Percentiles rank a stretch among this genome's conserved stretches.
phyloP scores from a whole-genome alignment of 2,797 vertebrate genomes.

The Pseudochromis fuscus region DNA sequence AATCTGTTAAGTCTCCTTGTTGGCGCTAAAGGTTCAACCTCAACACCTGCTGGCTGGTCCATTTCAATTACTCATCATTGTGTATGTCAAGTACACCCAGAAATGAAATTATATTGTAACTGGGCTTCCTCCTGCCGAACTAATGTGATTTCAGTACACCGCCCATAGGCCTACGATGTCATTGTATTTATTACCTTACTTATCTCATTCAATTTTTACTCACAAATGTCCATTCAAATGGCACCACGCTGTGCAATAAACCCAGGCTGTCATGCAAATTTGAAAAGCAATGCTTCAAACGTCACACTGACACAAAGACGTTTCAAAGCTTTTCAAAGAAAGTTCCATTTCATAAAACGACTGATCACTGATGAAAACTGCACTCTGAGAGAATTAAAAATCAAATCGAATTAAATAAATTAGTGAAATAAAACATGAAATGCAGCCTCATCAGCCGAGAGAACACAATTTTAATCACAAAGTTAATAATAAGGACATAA shows the following conservation, averaged over 20 bases:
- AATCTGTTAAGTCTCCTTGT: slow-evolving; percentile 34
- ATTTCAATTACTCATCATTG: slow-evolving; percentile 55
- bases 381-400: slow-evolving; percentile 21
- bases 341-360: slow-evolving; percentile 38
- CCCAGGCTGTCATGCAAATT: slow-evolving; percentile 54
- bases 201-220: slow-evolving; percentile 57
- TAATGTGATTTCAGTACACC: slow-evolving; percentile 55
- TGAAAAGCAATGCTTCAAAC: slow-evolving; percentile 59
- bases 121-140: slow-evolving; percentile 49
- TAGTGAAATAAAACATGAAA: slow-evolving; percentile 12
- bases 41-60: slow-evolving; percentile 46
- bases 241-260: slow-evolving; percentile 57
- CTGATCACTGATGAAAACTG: slow-evolving; percentile 26
- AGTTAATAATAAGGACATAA: background rate
- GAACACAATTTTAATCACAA: slow-evolving; percentile 1
- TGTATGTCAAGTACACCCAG: slow-evolving; percentile 50
- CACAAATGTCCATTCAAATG: slow-evolving; percentile 47
- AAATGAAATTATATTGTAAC: slow-evolving; percentile 54
- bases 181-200: slow-evolving; percentile 67
- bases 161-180: slow-evolving; percentile 55
- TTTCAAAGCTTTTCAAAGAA: slow-evolving; percentile 42
- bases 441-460: slow-evolving; percentile 7
- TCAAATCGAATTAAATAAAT: slow-evolving; percentile 20
- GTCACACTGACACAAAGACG: slow-evolving; percentile 31
- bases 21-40: slow-evolving; percentile 37